Evolutionary conservation across 2,113 vertebrate genomes (phyloP).

Genomic region (Brachypodius melanocephalos): DNA sequence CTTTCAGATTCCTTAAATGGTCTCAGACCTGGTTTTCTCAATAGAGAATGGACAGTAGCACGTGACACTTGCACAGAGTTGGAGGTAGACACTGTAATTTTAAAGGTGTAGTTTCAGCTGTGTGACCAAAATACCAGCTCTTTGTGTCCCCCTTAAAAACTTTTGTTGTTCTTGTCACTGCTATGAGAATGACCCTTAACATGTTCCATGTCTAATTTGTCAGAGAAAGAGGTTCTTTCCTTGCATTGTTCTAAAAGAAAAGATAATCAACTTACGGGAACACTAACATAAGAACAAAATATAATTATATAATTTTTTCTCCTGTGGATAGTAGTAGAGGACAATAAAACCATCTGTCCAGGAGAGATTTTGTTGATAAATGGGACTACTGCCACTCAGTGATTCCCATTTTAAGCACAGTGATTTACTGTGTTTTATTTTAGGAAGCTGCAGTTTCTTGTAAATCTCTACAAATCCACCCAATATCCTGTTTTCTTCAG

Average conservation of each 20-base stretch:
- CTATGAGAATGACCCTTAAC: not conserved
- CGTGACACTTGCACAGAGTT: not conserved
- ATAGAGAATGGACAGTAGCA: not conserved
- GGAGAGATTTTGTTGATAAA: not conserved
- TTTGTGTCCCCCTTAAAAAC: not conserved
- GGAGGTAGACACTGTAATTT: not conserved
- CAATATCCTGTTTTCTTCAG: constrained; percentile 47
- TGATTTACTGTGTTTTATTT: constrained; percentile 4
- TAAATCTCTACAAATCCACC: not conserved
- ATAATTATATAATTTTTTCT: not conserved
- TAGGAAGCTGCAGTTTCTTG: not conserved
- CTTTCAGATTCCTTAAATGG: not conserved
- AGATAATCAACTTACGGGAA: not conserved
- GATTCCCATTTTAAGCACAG: constrained; percentile 2
- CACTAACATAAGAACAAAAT: not conserved
- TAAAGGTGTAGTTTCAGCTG: not conserved
- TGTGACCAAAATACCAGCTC: not conserved
- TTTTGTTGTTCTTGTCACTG: not conserved
- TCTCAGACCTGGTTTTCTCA: not conserved
- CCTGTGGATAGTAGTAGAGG: not conserved
- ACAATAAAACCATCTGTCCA: not conserved
- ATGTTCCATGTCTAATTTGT: not conserved
- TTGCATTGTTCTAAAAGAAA: constrained; percentile 17
- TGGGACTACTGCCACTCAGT: not conserved
- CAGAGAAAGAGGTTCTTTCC: not conserved